Evolutionary conservation across 2,888 invertebrate genomes (phyloP).

Genomic region (Zelleria hepariella): DNA sequence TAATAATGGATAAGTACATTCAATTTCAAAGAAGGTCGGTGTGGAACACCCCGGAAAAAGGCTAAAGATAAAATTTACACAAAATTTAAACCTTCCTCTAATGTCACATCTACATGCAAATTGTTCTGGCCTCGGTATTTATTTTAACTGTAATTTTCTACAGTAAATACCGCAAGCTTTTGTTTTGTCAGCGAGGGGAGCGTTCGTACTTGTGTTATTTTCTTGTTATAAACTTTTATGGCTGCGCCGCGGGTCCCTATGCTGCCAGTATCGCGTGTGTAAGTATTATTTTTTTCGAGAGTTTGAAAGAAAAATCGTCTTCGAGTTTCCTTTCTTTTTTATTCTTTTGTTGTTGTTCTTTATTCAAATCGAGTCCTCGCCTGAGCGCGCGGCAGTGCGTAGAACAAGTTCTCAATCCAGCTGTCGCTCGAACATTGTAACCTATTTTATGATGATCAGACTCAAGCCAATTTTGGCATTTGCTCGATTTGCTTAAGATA

Average conservation of each 20-base stretch:
- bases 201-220: constrained; percentile 1
- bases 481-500: too few species aligned
- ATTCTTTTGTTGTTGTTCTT: neutral
- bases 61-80: constrained; percentile 4
- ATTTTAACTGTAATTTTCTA: constrained; percentile 59
- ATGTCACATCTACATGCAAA: constrained; percentile 71
- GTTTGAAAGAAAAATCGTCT: neutral
- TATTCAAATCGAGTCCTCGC: neutral
- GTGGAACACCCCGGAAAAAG: neutral
- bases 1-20: neutral
- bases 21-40: too few species aligned
- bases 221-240: constrained; percentile 12
- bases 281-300: neutral
- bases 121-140: constrained; percentile 58
- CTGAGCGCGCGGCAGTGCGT: neutral
- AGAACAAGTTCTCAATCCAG: too few species aligned
- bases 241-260: neutral
- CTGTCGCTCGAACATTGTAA: too few species aligned
- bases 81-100: constrained; percentile 28
- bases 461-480: too few species aligned
- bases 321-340: neutral
- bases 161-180: constrained; percentile 55
- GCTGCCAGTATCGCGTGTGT: neutral
- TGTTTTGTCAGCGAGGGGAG: constrained; percentile 3
- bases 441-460: too few species aligned